phyloP scores from a whole-genome alignment of 2,888 invertebrate species.

The Thecophora atra region DNA sequence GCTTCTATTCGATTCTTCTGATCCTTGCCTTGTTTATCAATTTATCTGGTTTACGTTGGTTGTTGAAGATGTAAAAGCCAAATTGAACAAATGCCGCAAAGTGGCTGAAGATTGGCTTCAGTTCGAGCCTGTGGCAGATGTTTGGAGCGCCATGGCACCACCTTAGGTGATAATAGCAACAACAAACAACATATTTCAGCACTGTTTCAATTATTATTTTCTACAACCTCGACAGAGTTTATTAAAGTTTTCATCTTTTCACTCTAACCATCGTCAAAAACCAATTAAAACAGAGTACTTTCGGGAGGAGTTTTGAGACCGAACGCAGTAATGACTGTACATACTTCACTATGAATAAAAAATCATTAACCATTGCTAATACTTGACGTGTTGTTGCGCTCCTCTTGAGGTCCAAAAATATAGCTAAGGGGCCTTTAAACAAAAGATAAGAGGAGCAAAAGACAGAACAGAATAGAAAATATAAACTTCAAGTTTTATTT shows the following conservation, averaged over 20 bases:
- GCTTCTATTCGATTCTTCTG: background rate
- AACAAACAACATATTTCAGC: background rate
- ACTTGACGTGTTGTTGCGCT: background rate
- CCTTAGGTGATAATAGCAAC: background rate
- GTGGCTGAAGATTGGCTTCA: conserved; percentile 11
- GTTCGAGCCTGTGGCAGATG: background rate
- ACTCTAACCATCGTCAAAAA: background rate
- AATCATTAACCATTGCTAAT: no score
- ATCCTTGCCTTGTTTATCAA: background rate
- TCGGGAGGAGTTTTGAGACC: conserved; percentile 17
- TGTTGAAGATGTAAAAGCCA: background rate
- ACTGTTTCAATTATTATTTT: background rate
- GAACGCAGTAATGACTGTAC: background rate
- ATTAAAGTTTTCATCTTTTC: background rate
- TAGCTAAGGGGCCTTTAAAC: no score
- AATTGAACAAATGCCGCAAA: conserved; percentile 17
- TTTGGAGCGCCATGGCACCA: background rate
- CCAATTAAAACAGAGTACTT: conserved; percentile 19
- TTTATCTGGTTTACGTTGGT: background rate
- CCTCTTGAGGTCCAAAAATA: background rate
- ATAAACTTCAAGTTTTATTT: no score
- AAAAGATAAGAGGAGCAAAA: no score
- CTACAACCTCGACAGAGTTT: background rate
- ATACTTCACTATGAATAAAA: conserved; percentile 17
- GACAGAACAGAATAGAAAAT: no score